Base-by-base conservation (phyloP, 2,888 invertebrate species). In the Acanthosepion lycidas region DNA sequence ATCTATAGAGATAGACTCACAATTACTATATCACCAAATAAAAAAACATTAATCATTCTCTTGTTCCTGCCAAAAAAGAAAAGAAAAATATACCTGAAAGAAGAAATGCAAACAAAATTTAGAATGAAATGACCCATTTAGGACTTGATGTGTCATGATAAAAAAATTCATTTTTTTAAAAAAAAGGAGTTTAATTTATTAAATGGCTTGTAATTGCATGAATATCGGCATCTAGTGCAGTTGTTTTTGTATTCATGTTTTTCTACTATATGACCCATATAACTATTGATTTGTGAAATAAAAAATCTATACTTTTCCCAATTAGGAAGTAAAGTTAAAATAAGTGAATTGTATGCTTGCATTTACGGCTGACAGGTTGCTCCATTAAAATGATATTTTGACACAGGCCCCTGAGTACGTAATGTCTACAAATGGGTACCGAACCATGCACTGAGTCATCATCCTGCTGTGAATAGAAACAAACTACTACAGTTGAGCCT, bases 401-500 rank as follows among this genome's bases (percentile, higher is more conserved):
- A 78, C 78, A n/a, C 78, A n/a, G 78, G n/a, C 78, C 78, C 78
- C n/a, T 78, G 78, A 78, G 78, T 78, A 78, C 78, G 28, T 78
- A 78, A 78, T n/a, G n/a, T 28, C n/a, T n/a, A 78, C 78, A 78
- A 78, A 78, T 59, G 59, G 59, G 59, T 59, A 59, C 59, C 23
- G 59, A 59, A 59, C 23, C 59, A 23, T 59, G 20, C 59, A 59
- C 23, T 59, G 59, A 59, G 26, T 59, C 59, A 59, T 59, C 78
- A 78, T 15, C 8, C 28, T 1, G n/a, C n/a, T n/a, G 78, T 78
- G 78, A 78, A 78, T 78, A 78, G 78, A 78, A 78, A 78, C 78
- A n/a, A n/a, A 78, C n/a, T 78, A 9, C 78, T 78, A 78, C n/a
- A 78, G 9, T n/a, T 12, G 8, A n/a, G 78, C 78, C 28, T 78